Base-by-base conservation (phyloP, 53 echinoderm and acorn worm species). In the Arbacia lixula region DNA sequence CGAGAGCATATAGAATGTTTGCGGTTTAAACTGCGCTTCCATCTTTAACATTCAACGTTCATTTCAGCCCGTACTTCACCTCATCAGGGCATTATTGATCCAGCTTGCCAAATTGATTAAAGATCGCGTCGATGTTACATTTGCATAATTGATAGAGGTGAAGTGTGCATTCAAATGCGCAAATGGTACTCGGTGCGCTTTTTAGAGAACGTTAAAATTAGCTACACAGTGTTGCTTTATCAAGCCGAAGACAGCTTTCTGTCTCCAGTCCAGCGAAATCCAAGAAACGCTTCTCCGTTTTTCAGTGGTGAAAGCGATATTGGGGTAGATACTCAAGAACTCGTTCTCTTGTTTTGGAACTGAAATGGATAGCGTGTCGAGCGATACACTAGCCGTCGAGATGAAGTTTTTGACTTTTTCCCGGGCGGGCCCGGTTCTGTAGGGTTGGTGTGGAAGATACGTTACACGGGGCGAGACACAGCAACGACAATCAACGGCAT, bases 351-450 rank as follows among this genome's bases (percentile, higher is more conserved):
- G 58, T 77, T 77, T 77, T 57, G 78, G 78, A 77, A 57, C 78
- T 77, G 78, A 57, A 77, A 77, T 77, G 58, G 78, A 77, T 77
- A 77, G 57, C 57, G 56, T 37, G 78, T 37, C 60, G 78, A 49
- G 78, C 60, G 78, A 57, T 77, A 77, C 57, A 58, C 78, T 57
- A 77, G 57, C 78, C 56, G 78, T 22, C 35, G 55, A 57, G 78
- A 77, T 77, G 78, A 77, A 77, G 60, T 77, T 77, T 77, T 77
- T 77, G 60, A 75, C 75, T 75, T 75, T 75, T 75, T 53, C 22
- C 49, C 29, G 71, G 75, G 75, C 75, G 24, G 31, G 34, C 75
- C 33, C 30, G 17, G 75, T 31, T 75, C 36, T 75, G 75, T 75
- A 75, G 75, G 75, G 52, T 71, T 75, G 32, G 53, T 17, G 53